Conservation (phyloP, 2,113 vertebrate species). For the Rhinolophus ferrumequinum region DNA sequence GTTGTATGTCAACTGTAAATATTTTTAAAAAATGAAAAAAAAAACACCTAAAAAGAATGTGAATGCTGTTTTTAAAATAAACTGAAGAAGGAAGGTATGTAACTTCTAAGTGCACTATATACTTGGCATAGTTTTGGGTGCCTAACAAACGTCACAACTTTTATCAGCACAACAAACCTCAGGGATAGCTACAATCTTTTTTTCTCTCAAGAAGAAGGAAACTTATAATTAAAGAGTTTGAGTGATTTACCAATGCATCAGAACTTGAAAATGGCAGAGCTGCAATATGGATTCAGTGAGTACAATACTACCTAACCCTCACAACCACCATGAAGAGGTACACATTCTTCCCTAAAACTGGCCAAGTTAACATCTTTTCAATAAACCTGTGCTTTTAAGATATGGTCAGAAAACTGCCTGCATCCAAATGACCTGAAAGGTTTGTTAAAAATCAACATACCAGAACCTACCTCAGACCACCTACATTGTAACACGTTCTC, state of each 20-base stretch:
- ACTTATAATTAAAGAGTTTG: neutral
- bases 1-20: too few relatives aligned
- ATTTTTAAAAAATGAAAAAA: too few relatives aligned
- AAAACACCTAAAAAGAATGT: neutral
- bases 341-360: neutral
- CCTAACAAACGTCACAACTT: neutral
- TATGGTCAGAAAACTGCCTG: neutral
- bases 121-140: neutral
- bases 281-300: neutral
- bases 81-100: neutral
- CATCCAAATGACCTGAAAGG: neutral
- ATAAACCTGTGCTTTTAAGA: neutral
- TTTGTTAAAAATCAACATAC: neutral
- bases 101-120: neutral
- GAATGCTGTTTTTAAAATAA: neutral
- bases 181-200: neutral
- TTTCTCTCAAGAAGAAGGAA: neutral
- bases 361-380: neutral
- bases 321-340: neutral
- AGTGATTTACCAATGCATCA: neutral
- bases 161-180: neutral
- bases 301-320: rapidly evolving
- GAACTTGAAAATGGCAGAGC: neutral
- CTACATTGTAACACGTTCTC: neutral
- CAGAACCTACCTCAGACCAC: neutral